These are phyloP conservation scores for Meloidogyne hapla DNA, from an alignment of 1,140 invertebrate species.

Conservation along the genomic window DNA sequence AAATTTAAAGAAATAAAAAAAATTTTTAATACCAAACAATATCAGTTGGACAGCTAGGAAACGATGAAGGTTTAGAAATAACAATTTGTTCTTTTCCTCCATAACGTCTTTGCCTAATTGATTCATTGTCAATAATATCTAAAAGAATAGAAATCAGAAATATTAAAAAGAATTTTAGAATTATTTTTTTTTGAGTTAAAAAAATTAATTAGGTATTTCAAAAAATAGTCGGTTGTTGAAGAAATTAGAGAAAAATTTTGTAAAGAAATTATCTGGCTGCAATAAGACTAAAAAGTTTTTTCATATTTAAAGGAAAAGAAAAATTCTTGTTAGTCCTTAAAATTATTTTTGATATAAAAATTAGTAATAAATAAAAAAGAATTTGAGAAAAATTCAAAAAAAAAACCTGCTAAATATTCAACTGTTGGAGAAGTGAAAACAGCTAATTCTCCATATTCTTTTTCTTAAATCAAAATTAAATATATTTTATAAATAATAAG, in stretches of 20 bases:
- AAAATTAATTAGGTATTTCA: no score
- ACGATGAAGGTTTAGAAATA: conserved; percentile 79
- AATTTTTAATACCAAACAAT: conserved; percentile 72
- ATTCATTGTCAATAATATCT: conserved; percentile 71
- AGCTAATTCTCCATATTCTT: conserved; percentile 84
- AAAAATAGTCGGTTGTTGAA: no score
- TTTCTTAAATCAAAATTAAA: conserved; percentile 76
- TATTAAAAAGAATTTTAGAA: no score
- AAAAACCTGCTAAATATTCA: conserved; percentile 74
- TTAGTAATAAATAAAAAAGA: no score
- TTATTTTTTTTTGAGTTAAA: no score
- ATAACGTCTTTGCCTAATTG: conserved; percentile 70
- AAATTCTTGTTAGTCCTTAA: no score
- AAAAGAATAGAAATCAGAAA: conserved; percentile 65
- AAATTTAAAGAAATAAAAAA: conserved; percentile 70
- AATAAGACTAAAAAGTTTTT: no score
- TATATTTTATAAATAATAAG: neutral
- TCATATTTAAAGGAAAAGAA: no score
- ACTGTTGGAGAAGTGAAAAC: conserved; percentile 90
- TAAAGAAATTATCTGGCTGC: no score
- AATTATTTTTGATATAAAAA: neutral
- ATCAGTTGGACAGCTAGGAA: conserved; percentile 55
- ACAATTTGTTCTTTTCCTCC: conserved; percentile 72
- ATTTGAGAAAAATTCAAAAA: neutral
- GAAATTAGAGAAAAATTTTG: no score